These are phyloP conservation scores for Sebastes vulpes DNA, from an alignment of 2,797 vertebrate genomes.

Conservation along the genomic window DNA sequence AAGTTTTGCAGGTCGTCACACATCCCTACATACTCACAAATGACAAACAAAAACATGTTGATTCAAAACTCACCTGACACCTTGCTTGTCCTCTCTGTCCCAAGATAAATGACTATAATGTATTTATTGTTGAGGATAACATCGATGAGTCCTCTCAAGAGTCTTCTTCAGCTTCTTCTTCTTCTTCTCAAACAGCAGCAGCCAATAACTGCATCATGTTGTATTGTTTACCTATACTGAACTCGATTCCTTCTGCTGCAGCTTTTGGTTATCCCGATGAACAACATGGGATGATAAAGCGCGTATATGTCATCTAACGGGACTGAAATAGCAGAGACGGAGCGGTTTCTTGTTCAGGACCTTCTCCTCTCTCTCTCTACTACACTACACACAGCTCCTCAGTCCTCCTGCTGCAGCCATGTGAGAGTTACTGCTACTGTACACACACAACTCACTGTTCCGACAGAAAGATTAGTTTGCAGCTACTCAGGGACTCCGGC, in stretches of 20 bases:
- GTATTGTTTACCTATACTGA: neutral
- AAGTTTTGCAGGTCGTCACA: slow-evolving; percentile 49
- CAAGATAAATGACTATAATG: slow-evolving; percentile 64
- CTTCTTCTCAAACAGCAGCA: slow-evolving; percentile 32
- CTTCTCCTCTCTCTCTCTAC: slow-evolving; percentile 7
- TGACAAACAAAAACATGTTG: neutral
- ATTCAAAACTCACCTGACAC: slow-evolving; percentile 82
- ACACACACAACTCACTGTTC: slow-evolving; percentile 10
- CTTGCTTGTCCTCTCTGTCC: slow-evolving; percentile 73
- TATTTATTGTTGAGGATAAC: slow-evolving; percentile 52
- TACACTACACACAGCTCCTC: slow-evolving; percentile 16
- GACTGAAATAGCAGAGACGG: slow-evolving; percentile 38
- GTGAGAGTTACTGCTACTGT: slow-evolving; percentile 46
- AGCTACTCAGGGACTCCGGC: slow-evolving; percentile 31
- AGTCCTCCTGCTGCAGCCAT: slow-evolving; percentile 53
- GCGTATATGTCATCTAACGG: slow-evolving; percentile 65
- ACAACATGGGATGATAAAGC: slow-evolving; percentile 46
- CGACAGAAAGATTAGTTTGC: slow-evolving; percentile 40
- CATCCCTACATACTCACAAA: neutral
- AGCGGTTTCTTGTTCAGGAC: slow-evolving; percentile 32
- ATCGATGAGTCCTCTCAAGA: slow-evolving; percentile 54
- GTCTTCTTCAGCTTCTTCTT: slow-evolving; percentile 20
- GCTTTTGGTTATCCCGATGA: slow-evolving; percentile 26
- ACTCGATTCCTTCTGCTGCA: neutral
- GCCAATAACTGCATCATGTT: slow-evolving; percentile 15